A percentile compares a stretch with the other conserved stretches of the same genome.
These are phyloP conservation scores for Danaus melanippus DNA, from an alignment of 1,140 invertebrate genomes.

Conservation along the genomic window DNA sequence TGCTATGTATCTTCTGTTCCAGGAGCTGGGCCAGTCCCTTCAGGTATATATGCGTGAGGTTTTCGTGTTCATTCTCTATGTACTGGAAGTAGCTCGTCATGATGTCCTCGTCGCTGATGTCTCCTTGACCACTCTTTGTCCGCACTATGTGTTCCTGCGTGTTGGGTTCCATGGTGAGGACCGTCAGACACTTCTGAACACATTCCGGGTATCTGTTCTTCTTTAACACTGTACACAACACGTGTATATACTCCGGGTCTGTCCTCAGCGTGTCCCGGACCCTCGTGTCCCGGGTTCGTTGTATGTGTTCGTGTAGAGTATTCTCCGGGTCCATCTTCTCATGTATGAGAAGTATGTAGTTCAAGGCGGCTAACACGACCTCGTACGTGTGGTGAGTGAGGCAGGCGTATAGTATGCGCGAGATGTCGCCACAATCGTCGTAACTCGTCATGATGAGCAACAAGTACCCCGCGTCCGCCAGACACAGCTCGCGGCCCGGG, in stretches of 20 bases:
- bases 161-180: slow-evolving; percentile 34
- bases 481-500: slow-evolving; percentile 37
- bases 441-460: slow-evolving; percentile 30
- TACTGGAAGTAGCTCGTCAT: slow-evolving; percentile 28
- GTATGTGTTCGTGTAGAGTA: slow-evolving; percentile 35
- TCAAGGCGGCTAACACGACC: slow-evolving; percentile 35
- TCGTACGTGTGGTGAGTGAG: slow-evolving; percentile 39
- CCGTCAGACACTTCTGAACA: slow-evolving; percentile 40
- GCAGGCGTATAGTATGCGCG: slow-evolving; percentile 22
- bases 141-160: slow-evolving; percentile 34
- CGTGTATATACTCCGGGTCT: slow-evolving; percentile 21
- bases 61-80: slow-evolving; percentile 47
- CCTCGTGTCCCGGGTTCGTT: slow-evolving; percentile 11
- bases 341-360: slow-evolving; percentile 41
- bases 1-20: slow-evolving; percentile 8
- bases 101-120: slow-evolving; percentile 22
- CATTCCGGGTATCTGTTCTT: slow-evolving; percentile 46
- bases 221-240: slow-evolving; percentile 33
- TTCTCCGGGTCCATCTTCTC: slow-evolving; percentile 29
- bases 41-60: slow-evolving; percentile 56
- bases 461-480: slow-evolving; percentile 35
- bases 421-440: slow-evolving; percentile 11
- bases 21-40: slow-evolving; percentile 42
- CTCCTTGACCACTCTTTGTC: slow-evolving; percentile 19
- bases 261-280: slow-evolving; percentile 16